phyloP scores from a whole-genome alignment of 2,113 vertebrate genomes.

The Calyptomena viridis region DNA sequence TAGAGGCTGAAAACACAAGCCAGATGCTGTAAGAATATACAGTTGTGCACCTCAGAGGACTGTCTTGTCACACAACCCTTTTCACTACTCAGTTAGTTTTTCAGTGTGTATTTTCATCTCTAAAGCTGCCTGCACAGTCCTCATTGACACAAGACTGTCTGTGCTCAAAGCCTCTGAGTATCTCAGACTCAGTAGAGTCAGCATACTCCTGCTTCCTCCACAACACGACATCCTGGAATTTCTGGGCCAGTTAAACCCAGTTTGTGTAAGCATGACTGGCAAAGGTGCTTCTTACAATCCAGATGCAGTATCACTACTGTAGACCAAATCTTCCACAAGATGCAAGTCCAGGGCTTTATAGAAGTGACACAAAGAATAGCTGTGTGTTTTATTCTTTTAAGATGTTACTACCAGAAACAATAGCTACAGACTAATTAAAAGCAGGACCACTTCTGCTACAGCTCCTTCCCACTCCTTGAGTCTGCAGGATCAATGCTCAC shows the following conservation, averaged over 20 bases:
- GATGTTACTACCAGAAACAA: background rate
- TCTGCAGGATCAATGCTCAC: background rate
- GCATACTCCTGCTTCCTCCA: background rate
- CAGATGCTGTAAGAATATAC: background rate
- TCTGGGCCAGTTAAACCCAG: background rate
- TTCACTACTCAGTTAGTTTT: background rate
- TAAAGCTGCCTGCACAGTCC: background rate
- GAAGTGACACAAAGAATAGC: background rate
- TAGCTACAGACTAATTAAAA: constrained; percentile 23
- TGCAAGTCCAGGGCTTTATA: background rate
- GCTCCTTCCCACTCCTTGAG: background rate
- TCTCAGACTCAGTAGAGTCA: background rate
- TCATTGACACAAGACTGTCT: background rate
- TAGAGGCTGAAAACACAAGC: background rate
- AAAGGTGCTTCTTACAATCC: background rate
- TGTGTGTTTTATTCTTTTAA: background rate
- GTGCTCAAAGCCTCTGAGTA: background rate
- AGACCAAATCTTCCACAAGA: background rate
- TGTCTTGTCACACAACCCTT: background rate
- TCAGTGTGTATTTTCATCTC: background rate
- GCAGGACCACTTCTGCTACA: background rate
- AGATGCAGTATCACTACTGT: background rate
- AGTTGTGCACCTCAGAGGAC: background rate
- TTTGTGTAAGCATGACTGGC: background rate
- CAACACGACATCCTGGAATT: accelerated